Conservation (phyloP, 2,888 invertebrate genomes). For the Chromoteleia sp. region DNA sequence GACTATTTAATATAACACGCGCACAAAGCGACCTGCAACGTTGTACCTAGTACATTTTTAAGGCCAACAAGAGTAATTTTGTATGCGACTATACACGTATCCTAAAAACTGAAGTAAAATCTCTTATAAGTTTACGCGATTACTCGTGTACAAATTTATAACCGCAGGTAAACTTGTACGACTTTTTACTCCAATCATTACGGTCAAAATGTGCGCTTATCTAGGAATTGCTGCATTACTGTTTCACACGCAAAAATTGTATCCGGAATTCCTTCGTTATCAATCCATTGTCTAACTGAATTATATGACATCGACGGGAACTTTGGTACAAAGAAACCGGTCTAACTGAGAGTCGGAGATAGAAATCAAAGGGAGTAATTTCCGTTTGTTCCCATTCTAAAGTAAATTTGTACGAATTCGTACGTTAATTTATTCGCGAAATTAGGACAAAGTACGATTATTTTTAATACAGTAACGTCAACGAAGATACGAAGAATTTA, state of each 20-base stretch:
- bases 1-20: constrained; percentile 67
- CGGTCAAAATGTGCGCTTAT: constrained; percentile 39
- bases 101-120: background rate
- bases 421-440: no score
- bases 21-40: constrained; percentile 70
- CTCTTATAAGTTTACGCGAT: background rate
- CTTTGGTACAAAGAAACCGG: constrained; percentile 11
- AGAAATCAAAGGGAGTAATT: background rate
- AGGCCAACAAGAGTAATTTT: constrained; percentile 41
- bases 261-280: background rate
- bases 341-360: background rate
- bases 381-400: no score
- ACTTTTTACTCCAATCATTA: background rate
- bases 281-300: background rate
- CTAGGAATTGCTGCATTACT: constrained; percentile 24
- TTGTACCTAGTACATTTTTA: constrained; percentile 59
- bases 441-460: no score
- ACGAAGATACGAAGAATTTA: constrained; percentile 24
- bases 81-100: constrained; percentile 33
- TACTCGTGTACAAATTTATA: background rate
- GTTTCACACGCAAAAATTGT: constrained; percentile 1
- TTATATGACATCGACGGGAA: background rate
- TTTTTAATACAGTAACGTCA: background rate
- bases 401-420: no score
- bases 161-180: background rate